These are phyloP conservation scores for Argyra leucocephala DNA, from an alignment of 2,888 invertebrate genomes.

Conservation along the genomic window DNA sequence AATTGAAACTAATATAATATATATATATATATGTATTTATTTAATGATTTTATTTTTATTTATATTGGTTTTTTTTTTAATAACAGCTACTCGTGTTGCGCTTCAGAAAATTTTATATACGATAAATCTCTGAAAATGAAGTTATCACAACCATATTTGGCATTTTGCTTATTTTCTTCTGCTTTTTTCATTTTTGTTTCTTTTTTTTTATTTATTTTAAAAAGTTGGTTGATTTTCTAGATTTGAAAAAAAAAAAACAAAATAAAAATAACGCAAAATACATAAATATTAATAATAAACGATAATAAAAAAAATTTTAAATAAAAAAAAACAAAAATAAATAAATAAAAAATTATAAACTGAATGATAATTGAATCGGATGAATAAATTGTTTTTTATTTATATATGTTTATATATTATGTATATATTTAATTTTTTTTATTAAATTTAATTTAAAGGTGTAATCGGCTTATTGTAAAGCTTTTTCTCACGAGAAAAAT, in stretches of 20 bases:
- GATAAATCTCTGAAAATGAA: constrained; percentile 3
- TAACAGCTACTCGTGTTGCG: constrained; percentile 6
- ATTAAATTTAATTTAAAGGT: too few relatives aligned
- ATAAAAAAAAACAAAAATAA: not conserved
- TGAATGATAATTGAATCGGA: not conserved
- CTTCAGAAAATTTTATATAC: constrained; percentile 1
- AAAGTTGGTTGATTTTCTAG: not conserved
- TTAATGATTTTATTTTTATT: not conserved
- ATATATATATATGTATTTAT: too few relatives aligned
- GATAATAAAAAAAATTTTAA: not conserved
- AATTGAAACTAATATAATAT: not conserved
- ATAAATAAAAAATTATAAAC: not conserved
- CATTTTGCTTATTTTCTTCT: not conserved
- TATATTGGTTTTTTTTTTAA: not conserved
- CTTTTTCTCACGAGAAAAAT: too few relatives aligned
- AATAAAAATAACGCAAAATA: not conserved
- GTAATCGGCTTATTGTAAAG: too few relatives aligned
- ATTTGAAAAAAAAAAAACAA: not conserved
- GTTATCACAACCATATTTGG: constrained; percentile 4
- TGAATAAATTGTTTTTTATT: not conserved
- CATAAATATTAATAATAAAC: constrained; percentile 4
- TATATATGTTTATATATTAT: too few relatives aligned
- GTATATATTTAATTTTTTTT: too few relatives aligned
- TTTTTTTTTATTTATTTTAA: not conserved
- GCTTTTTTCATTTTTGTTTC: not conserved